phyloP scores from a whole-genome alignment of 37 sponge, comb jelly and placozoan genomes.

The Geodia barretti region DNA sequence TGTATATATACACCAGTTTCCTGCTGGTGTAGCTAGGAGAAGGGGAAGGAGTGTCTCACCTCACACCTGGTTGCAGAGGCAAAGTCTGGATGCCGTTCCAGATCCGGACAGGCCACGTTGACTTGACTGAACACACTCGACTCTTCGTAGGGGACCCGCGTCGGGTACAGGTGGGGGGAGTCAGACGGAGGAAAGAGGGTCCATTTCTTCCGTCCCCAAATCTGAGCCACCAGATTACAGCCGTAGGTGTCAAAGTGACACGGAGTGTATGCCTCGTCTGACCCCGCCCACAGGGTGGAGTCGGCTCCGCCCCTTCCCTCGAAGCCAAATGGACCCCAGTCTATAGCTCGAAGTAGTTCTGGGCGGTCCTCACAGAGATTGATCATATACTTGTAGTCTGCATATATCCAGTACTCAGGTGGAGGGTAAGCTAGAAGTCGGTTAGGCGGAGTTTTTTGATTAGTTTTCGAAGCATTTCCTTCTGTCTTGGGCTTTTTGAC shows the following conservation, averaged over 20 bases:
- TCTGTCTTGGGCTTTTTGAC: not conserved
- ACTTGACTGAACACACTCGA: conserved; percentile 92
- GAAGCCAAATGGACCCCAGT: conserved; percentile 88
- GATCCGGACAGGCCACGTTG: conserved; percentile 68
- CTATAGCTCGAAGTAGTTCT: conserved; percentile 33
- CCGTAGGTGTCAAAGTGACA: conserved; percentile 98
- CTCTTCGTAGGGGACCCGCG: conserved; percentile 94
- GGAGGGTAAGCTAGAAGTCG: conserved; percentile 13
- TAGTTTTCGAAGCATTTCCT: not conserved
- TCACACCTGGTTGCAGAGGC: conserved; percentile 33
- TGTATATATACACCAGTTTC: not conserved
- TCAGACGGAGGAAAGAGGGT: conserved; percentile 74
- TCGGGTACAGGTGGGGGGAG: conserved; percentile 70
- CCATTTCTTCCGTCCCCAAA: conserved; percentile 90
- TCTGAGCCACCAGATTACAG: conserved; percentile 89
- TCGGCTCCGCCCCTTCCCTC: conserved; percentile 54
- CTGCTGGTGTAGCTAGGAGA: not conserved
- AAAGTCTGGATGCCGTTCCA: conserved; percentile 51
- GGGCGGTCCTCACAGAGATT: conserved; percentile 53
- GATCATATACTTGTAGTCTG: conserved; percentile 88
- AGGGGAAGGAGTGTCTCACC: conserved; percentile 21
- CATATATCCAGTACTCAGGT: conserved; percentile 76
- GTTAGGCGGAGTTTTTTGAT: not conserved
- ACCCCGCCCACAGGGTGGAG: conserved; percentile 90
- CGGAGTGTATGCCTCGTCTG: conserved; percentile 89